Evolutionary conservation across 2,888 invertebrate species (phyloP).

Genomic region (Drosophila borealis): DNA sequence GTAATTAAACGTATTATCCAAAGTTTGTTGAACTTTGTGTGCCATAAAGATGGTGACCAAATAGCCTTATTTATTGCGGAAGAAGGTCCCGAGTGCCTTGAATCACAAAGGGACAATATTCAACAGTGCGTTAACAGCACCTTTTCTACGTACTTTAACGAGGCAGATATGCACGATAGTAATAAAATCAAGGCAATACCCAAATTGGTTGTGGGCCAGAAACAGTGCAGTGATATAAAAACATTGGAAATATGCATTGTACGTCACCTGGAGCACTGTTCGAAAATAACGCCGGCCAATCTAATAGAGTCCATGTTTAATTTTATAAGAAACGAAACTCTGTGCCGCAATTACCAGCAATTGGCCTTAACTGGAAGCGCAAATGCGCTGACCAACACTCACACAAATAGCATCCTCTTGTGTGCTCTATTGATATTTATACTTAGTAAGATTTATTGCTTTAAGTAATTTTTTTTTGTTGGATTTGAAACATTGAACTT

Average conservation of each 20-base stretch:
- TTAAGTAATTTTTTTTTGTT: constrained; percentile 21
- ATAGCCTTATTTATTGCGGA: constrained; percentile 93
- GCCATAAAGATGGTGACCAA: constrained; percentile 92
- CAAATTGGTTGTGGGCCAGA: constrained; percentile 87
- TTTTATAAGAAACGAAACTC: constrained; percentile 82
- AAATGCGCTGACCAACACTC: background rate
- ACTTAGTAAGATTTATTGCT: constrained; percentile 15
- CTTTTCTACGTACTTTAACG: constrained; percentile 85
- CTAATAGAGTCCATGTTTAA: constrained; percentile 83
- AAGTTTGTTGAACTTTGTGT: constrained; percentile 90
- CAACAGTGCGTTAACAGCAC: constrained; percentile 88
- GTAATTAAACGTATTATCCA: constrained; percentile 89
- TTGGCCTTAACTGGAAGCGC: constrained; percentile 38
- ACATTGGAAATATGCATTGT: constrained; percentile 81
- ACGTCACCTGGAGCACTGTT: constrained; percentile 75
- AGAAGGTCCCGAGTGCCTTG: constrained; percentile 91
- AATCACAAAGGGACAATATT: constrained; percentile 87
- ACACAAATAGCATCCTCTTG: constrained; percentile 18
- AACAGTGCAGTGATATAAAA: constrained; percentile 83
- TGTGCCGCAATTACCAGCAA: constrained; percentile 73
- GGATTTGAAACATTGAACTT: constrained; percentile 11
- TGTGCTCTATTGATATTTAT: constrained; percentile 13
- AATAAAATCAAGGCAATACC: constrained; percentile 86
- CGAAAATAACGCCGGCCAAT: constrained; percentile 83
- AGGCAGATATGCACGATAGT: constrained; percentile 84